A percentile compares a stretch with the other conserved stretches of the same genome.
Conservation (phyloP, 2,113 vertebrate genomes). For the Odontesthes bonariensis region DNA sequence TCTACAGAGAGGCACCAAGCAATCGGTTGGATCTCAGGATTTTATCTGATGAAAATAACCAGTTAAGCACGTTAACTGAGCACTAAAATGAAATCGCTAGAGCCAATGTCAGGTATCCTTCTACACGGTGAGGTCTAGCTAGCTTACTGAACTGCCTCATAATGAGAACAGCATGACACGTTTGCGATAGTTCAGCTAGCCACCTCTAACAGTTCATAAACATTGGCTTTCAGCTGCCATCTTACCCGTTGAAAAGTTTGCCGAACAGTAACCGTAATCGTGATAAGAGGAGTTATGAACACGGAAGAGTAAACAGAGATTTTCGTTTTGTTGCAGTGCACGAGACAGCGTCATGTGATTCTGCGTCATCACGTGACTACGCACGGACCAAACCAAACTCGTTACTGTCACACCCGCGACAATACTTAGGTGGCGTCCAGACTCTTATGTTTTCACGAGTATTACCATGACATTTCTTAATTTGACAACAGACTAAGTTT, state of each 20-base stretch:
- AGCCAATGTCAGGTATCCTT: not conserved
- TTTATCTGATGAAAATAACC: not conserved
- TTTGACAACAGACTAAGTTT: not conserved
- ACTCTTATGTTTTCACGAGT: not conserved
- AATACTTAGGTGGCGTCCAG: not conserved
- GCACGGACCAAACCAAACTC: conserved; percentile 21
- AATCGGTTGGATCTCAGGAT: not conserved
- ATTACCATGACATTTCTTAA: not conserved
- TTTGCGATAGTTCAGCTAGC: not conserved
- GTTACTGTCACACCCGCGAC: conserved; percentile 2
- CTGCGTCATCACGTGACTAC: conserved; percentile 59
- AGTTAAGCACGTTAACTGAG: not conserved
- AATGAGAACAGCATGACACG: not conserved
- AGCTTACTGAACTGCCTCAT: conserved; percentile 14
- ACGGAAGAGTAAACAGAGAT: not conserved
- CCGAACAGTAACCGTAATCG: not conserved
- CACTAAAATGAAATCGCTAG: not conserved
- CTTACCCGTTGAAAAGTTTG: conserved; percentile 23
- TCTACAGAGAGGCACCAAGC: not conserved
- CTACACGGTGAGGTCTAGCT: conserved; percentile 19
- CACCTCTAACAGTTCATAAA: not conserved
- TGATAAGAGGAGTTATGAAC: not conserved
- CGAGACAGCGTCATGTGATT: conserved; percentile 58
- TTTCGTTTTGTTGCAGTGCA: conserved; percentile 22
- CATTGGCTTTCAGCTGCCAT: not conserved